Evolutionary conservation across 2,888 invertebrate genomes (phyloP).

Genomic region (Dicyrtomina minuta): DNA sequence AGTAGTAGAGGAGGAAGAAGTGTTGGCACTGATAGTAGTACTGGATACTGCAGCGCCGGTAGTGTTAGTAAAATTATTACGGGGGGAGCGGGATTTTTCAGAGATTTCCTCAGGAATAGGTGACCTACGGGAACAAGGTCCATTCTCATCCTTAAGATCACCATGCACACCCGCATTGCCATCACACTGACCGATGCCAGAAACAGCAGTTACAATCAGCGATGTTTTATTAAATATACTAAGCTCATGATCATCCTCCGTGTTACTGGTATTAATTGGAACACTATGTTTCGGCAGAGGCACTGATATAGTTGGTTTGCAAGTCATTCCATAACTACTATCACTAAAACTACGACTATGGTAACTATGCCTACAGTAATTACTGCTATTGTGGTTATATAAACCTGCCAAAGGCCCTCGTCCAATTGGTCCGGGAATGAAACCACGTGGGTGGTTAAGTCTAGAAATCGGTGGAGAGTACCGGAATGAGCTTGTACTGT

Average conservation of each 20-base stretch:
- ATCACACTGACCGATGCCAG: neutral
- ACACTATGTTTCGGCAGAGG: neutral
- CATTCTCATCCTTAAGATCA: slow-evolving; percentile 25
- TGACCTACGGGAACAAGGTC: slow-evolving; percentile 47
- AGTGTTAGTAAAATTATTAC: slow-evolving; percentile 16
- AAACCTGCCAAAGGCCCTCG: slow-evolving; percentile 13
- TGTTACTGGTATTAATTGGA: neutral
- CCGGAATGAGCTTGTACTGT: neutral
- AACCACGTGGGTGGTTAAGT: neutral
- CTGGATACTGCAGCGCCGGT: neutral
- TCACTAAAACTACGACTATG: slow-evolving; percentile 32
- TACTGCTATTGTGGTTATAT: slow-evolving; percentile 9
- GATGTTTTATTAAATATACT: neutral
- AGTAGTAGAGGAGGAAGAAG: slow-evolving; percentile 9
- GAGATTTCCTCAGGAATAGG: slow-evolving; percentile 47
- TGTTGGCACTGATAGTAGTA: slow-evolving; percentile 7
- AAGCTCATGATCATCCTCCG: neutral
- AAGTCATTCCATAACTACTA: slow-evolving; percentile 22
- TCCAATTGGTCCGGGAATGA: neutral
- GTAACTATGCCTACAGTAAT: slow-evolving; percentile 3
- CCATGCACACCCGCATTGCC: slow-evolving; percentile 33
- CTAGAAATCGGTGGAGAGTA: slow-evolving; percentile 1
- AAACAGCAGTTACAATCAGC: slow-evolving; percentile 5
- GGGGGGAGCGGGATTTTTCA: slow-evolving; percentile 25
- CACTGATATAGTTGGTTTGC: slow-evolving; percentile 11